A percentile compares a stretch with the other conserved stretches of the same genome.
Evolutionary conservation across 1,140 invertebrate species (phyloP).

Genomic region (Drosophila triauraria): DNA sequence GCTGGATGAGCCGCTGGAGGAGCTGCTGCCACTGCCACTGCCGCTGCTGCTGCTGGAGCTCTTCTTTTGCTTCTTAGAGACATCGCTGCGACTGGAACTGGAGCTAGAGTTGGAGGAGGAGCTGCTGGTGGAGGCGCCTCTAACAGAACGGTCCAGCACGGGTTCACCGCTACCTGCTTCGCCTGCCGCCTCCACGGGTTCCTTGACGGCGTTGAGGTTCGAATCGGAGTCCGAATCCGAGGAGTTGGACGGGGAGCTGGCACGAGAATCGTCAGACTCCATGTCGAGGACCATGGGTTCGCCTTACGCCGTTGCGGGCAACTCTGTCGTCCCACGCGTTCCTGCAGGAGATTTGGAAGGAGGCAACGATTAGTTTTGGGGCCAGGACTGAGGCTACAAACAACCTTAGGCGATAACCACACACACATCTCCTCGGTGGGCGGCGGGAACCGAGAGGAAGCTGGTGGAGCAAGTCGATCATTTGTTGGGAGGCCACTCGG

Average conservation of each 20-base stretch:
- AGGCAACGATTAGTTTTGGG: background rate
- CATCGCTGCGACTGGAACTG: conserved; percentile 59
- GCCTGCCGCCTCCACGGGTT: conserved; percentile 3
- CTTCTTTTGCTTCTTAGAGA: conserved; percentile 63
- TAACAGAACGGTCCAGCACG: conserved; percentile 15
- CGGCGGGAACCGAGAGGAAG: conserved; percentile 2
- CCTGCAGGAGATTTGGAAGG: conserved; percentile 53
- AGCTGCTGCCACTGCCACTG: conserved; percentile 60
- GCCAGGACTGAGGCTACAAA: background rate
- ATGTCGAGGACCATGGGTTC: conserved; percentile 63
- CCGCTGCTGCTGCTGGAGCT: conserved; percentile 68
- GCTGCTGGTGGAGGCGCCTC: conserved; percentile 50
- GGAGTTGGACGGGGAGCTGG: conserved; percentile 62
- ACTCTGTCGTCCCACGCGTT: conserved; percentile 23
- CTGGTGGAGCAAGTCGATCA: conserved; percentile 14
- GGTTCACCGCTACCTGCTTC: background rate
- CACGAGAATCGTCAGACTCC: conserved; percentile 73
- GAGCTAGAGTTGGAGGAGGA: conserved; percentile 77
- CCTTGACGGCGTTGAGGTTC: conserved; percentile 30
- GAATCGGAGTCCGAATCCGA: conserved; percentile 65
- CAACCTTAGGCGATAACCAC: conserved; percentile 12
- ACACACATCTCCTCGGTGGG: background rate
- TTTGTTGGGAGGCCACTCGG: conserved; percentile 6
- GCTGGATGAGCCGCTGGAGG: conserved; percentile 57
- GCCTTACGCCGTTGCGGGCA: conserved; percentile 15